Evolutionary conservation across 2,888 invertebrate genomes (phyloP).

Genomic region (Petrolisthes manimaculis): DNA sequence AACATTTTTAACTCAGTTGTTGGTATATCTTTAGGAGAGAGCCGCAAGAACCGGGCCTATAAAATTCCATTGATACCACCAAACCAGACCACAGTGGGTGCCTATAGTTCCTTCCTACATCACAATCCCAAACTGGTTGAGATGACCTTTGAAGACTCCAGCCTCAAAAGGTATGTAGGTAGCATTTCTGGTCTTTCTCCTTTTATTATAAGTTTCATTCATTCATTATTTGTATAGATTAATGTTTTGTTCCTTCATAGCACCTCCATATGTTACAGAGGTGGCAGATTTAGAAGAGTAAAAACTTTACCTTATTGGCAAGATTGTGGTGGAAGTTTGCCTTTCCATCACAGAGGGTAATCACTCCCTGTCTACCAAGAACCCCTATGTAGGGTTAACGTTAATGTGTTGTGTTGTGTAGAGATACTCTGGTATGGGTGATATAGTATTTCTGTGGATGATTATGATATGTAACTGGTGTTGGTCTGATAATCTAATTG

Average conservation of each 20-base stretch:
- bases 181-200: background rate
- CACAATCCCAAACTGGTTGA: conserved; percentile 48
- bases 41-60: background rate
- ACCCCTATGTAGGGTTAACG: background rate
- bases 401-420: no score
- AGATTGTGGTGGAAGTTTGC: background rate
- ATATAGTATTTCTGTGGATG: no score
- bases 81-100: conserved; percentile 47
- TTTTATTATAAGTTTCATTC: background rate
- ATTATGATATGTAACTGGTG: no score
- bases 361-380: background rate
- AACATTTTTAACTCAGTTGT: no score
- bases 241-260: background rate
- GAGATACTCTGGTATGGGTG: no score
- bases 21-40: background rate
- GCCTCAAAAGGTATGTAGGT: conserved; percentile 41
- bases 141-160: conserved; percentile 49
- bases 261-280: background rate
- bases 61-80: conserved; percentile 55
- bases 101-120: conserved; percentile 41
- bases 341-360: background rate
- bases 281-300: background rate
- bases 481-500: no score
- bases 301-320: no score
- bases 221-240: background rate